Percentiles rank a stretch among this genome's conserved stretches.
phyloP scores from a whole-genome alignment of 2,888 invertebrate genomes.

The Artemia sinica region DNA sequence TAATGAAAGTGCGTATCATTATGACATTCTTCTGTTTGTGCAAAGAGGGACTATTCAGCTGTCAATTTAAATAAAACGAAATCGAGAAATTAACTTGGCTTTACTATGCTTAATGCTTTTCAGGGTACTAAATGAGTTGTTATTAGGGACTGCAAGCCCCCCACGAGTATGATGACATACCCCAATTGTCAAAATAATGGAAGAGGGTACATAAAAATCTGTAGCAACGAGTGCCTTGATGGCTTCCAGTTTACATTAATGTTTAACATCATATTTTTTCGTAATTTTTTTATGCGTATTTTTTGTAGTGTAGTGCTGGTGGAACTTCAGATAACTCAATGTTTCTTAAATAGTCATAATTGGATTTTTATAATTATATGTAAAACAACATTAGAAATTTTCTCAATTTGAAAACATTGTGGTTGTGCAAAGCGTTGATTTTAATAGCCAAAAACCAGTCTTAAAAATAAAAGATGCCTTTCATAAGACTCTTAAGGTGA shows the following conservation, averaged over 20 bases:
- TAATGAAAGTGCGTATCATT: too few relatives aligned
- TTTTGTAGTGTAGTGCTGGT: background rate
- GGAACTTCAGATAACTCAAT: background rate
- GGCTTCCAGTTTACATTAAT: too few relatives aligned
- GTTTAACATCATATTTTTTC: background rate
- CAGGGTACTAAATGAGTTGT: background rate
- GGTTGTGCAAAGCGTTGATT: background rate
- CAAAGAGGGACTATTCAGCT: too few relatives aligned
- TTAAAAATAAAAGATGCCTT: background rate
- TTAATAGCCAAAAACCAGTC: background rate
- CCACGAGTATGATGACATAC: background rate
- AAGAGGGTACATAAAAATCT: constrained; percentile 9
- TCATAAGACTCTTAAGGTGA: background rate
- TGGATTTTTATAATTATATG: background rate
- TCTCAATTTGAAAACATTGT: constrained; percentile 9
- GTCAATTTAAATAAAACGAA: too few relatives aligned
- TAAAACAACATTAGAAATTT: background rate
- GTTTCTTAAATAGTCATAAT: too few relatives aligned
- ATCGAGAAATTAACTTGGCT: constrained; percentile 1
- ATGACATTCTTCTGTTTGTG: too few relatives aligned
- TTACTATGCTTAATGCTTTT: background rate
- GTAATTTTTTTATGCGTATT: background rate
- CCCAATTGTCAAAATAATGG: background rate
- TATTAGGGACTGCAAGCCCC: background rate
- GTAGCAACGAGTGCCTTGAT: background rate